Conservation (phyloP, 2,888 invertebrate genomes). For the Peribatodes rhomboidaria region DNA sequence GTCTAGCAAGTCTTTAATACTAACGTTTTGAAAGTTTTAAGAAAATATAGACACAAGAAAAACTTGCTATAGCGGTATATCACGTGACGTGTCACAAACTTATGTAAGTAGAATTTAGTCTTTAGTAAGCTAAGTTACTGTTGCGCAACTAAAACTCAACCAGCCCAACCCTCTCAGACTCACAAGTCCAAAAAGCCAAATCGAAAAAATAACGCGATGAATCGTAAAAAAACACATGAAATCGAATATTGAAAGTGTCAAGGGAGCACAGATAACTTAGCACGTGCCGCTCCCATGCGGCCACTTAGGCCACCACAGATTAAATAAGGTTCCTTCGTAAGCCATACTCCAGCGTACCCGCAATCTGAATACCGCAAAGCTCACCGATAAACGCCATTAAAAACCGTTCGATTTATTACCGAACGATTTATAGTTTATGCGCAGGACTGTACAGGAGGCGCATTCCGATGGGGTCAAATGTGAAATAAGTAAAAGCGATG, state of each 20-base stretch:
- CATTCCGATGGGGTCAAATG: slow-evolving; percentile 36
- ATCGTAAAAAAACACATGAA: slow-evolving; percentile 69
- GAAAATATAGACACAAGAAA: no score
- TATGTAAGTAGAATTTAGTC: no score
- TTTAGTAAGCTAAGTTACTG: no score
- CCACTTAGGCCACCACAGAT: slow-evolving; percentile 73
- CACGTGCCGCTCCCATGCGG: slow-evolving; percentile 82
- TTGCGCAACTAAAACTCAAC: no score
- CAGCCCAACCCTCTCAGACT: no score
- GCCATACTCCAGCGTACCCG: slow-evolving; percentile 59
- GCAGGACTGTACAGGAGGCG: slow-evolving; percentile 41
- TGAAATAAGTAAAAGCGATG: slow-evolving; percentile 30
- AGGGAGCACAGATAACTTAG: slow-evolving; percentile 80
- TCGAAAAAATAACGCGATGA: slow-evolving; percentile 49
- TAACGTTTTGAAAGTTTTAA: no score
- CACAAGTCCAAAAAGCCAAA: slow-evolving; percentile 7
- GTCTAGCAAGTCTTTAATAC: no score
- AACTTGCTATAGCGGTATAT: no score
- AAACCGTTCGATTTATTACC: slow-evolving; percentile 86
- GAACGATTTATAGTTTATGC: slow-evolving; percentile 70
- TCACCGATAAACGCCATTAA: slow-evolving; percentile 86
- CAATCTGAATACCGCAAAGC: slow-evolving; percentile 86
- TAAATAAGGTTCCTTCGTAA: slow-evolving; percentile 51
- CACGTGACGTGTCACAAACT: no score
- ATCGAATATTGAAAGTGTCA: slow-evolving; percentile 86